These are phyloP conservation scores for Oxyura jamaicensis DNA, from an alignment of 2,113 vertebrate genomes.

Conservation along the genomic window DNA sequence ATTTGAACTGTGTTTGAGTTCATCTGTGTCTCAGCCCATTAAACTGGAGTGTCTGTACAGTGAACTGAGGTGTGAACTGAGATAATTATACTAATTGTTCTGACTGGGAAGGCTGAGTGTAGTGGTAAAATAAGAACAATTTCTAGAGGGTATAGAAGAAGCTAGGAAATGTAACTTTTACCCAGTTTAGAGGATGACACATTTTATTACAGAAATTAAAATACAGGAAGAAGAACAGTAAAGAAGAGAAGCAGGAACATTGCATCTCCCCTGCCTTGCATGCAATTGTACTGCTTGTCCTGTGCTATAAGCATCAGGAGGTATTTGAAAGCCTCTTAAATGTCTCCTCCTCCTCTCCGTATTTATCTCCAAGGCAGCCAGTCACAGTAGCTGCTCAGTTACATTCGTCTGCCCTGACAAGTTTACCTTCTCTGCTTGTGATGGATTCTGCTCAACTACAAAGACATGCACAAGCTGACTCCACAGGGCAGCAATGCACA, in stretches of 20 bases:
- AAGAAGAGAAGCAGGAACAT: not conserved
- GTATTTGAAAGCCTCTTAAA: not conserved
- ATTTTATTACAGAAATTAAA: not conserved
- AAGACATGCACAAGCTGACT: not conserved
- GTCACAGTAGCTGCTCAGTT: not conserved
- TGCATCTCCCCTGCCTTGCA: not conserved
- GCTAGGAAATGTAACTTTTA: not conserved
- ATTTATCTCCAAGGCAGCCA: not conserved
- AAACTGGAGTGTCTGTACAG: conserved; percentile 43
- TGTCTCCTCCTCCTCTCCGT: not conserved
- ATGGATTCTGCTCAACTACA: not conserved
- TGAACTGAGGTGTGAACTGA: conserved; percentile 62
- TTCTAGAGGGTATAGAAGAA: conserved; percentile 9
- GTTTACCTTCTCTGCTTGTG: not conserved
- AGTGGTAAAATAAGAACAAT: not conserved
- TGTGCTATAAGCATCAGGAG: not conserved
- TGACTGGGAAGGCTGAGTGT: conserved; percentile 11
- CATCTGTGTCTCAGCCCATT: conserved; percentile 51
- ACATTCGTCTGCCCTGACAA: not conserved
- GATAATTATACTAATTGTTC: conserved; percentile 67
- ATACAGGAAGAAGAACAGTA: not conserved
- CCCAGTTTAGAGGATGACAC: not conserved
- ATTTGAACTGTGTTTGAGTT: conserved; percentile 37
- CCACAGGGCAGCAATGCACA: not conserved
- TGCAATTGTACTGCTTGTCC: not conserved